These are phyloP conservation scores for Apamea sordens DNA, from an alignment of 2,888 invertebrate species.

Conservation along the genomic window DNA sequence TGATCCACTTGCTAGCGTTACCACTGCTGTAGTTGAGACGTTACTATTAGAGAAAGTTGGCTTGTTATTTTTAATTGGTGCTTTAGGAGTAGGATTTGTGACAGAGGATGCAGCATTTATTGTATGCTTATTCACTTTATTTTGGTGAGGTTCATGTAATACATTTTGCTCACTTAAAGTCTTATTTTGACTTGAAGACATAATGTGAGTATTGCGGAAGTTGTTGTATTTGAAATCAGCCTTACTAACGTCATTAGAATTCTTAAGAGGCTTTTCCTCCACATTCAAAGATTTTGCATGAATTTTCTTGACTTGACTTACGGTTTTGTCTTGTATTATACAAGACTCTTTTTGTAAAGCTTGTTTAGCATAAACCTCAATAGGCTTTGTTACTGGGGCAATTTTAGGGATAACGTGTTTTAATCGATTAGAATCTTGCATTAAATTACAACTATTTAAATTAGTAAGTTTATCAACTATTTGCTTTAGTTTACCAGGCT, in stretches of 20 bases:
- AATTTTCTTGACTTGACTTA: neutral
- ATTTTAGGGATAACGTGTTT: slow-evolving; percentile 26
- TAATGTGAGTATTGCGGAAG: neutral
- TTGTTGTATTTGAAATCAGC: slow-evolving; percentile 9
- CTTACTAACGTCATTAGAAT: slow-evolving; percentile 6
- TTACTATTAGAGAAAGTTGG: neutral
- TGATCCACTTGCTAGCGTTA: slow-evolving; percentile 6
- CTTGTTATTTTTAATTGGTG: neutral
- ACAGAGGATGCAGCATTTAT: neutral
- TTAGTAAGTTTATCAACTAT: slow-evolving; percentile 25
- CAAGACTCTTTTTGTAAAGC: slow-evolving; percentile 1
- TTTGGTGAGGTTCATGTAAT: neutral
- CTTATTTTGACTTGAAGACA: slow-evolving; percentile 15
- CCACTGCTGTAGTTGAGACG: neutral
- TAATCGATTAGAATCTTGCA: neutral
- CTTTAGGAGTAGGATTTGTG: neutral
- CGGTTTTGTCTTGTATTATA: neutral
- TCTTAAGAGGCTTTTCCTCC: neutral
- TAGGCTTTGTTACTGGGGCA: neutral
- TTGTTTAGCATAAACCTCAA: slow-evolving; percentile 7
- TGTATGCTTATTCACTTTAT: slow-evolving; percentile 3
- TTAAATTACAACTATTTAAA: neutral
- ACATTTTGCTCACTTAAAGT: slow-evolving; percentile 8
- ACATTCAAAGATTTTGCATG: neutral
- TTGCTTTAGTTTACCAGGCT: slow-evolving; percentile 7